Evolutionary conservation across 2,797 vertebrate genomes (phyloP).

Genomic region (Sebastes wilsoni): DNA sequence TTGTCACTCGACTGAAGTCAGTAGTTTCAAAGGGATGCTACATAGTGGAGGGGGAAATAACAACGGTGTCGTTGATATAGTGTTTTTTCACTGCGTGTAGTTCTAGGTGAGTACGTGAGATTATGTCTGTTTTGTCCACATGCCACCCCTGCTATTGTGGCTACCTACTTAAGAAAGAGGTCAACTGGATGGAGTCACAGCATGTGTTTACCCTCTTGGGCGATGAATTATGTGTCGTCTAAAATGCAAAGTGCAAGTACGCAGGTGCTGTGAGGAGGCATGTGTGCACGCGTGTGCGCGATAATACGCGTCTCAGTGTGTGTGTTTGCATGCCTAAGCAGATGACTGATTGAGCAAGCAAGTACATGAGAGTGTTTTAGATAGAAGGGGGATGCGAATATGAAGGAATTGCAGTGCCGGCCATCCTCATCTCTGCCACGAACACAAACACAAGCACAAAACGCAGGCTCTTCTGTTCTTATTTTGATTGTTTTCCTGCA

Average conservation of each 20-base stretch:
- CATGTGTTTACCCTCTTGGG: conserved; percentile 63
- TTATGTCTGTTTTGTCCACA: conserved; percentile 61
- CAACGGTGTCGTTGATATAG: conserved; percentile 29
- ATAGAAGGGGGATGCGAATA: conserved; percentile 40
- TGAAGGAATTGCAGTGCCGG: conserved; percentile 29
- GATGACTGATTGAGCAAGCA: conserved; percentile 67
- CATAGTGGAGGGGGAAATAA: conserved; percentile 29
- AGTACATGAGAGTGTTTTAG: conserved; percentile 50
- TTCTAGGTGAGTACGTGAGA: conserved; percentile 47
- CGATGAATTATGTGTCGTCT: conserved; percentile 72
- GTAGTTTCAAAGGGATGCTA: conserved; percentile 52
- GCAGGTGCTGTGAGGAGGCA: conserved; percentile 66
- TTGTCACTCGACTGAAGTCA: conserved; percentile 56
- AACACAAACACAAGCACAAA: conserved; percentile 36
- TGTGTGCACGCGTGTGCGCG: conserved; percentile 23
- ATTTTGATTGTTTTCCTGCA: conserved; percentile 73
- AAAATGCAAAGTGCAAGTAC: conserved; percentile 66
- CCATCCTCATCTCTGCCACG: conserved; percentile 42
- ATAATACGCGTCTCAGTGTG: conserved; percentile 30
- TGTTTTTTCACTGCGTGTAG: conserved; percentile 39
- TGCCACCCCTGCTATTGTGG: conserved; percentile 47
- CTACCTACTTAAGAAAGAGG: conserved; percentile 75
- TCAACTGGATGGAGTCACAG: conserved; percentile 74
- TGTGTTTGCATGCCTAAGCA: conserved; percentile 57
- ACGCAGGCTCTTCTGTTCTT: conserved; percentile 54